Conservation (phyloP, 2,113 vertebrate genomes). For the Cnemophilus loriae region DNA sequence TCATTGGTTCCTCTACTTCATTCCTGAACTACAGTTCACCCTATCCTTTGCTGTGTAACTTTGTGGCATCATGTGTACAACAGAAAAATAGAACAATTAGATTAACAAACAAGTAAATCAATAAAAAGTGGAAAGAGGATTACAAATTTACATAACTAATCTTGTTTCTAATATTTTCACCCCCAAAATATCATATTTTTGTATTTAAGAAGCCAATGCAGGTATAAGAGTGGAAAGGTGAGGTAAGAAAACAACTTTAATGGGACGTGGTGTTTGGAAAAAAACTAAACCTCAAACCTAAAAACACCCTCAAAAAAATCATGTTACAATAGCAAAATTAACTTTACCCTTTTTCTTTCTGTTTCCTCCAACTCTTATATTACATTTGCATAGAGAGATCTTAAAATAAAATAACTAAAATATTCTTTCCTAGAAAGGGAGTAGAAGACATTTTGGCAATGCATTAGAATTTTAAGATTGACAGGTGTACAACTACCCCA, state of each 20-base stretch:
- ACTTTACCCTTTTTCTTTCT: accelerated
- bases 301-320: neutral
- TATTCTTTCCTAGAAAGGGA: neutral
- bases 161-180: neutral
- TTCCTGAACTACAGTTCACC: neutral
- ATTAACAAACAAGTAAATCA: neutral
- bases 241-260: neutral
- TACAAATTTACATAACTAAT: neutral
- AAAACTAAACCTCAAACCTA: neutral
- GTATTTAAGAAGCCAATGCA: neutral
- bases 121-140: neutral
- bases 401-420: neutral
- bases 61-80: neutral
- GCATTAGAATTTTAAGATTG: neutral
- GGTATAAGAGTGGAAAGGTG: neutral
- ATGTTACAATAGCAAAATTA: neutral
- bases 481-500: neutral
- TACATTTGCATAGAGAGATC: neutral
- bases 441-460: neutral
- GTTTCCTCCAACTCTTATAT: neutral
- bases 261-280: neutral
- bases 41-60: neutral
- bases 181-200: neutral
- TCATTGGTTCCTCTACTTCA: neutral
- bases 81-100: neutral